A percentile compares a stretch with the other conserved stretches of the same genome.
These are phyloP conservation scores for Setipinna tenuifilis DNA, from an alignment of 2,797 vertebrate species.

Conservation along the genomic window DNA sequence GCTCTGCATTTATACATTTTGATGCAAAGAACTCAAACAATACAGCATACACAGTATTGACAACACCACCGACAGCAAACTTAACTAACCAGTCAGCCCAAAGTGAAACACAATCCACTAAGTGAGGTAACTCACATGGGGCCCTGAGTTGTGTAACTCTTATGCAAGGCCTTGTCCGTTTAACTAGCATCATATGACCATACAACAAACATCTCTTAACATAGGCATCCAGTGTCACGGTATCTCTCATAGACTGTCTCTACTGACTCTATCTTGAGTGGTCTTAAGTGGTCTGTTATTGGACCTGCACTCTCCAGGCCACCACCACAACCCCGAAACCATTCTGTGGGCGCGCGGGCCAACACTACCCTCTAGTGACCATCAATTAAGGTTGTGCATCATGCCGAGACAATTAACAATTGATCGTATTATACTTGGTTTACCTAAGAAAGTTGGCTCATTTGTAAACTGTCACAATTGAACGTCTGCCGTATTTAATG, in stretches of 20 bases:
- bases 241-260: not conserved
- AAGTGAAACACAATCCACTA: not conserved
- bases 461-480: too few species aligned
- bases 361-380: slow-evolving; percentile 1
- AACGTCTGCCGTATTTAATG: too few species aligned
- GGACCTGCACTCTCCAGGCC: too few species aligned
- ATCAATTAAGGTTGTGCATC: not conserved
- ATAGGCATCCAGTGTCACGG: not conserved
- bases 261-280: not conserved
- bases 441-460: too few species aligned
- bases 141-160: not conserved
- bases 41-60: not conserved
- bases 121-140: not conserved
- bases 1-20: not conserved
- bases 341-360: not conserved
- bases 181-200: not conserved
- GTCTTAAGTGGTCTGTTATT: not conserved
- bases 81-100: not conserved
- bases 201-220: not conserved
- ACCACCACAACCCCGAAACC: too few species aligned
- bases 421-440: too few species aligned
- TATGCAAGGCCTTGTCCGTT: not conserved
- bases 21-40: not conserved
- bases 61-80: not conserved
- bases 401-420: too few species aligned